Base-by-base conservation (phyloP, 2,113 vertebrate species). In the Otolemur garnettii region DNA sequence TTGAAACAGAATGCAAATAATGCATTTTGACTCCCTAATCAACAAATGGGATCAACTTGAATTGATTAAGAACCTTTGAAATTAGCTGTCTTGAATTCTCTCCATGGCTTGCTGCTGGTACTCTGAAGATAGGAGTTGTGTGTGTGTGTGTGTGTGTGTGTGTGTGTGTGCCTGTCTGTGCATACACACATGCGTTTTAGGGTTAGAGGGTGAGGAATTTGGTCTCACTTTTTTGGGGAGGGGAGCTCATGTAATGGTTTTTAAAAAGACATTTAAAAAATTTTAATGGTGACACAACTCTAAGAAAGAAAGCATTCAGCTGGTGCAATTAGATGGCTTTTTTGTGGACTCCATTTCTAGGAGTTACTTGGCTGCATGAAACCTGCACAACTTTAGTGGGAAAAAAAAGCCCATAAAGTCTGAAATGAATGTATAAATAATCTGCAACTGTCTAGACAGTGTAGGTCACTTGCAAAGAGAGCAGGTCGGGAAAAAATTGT, bases 391-490 rank as follows among this genome's bases (percentile, higher is more conserved):
- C 97, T 98, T 98, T 96, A 98, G 96, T 98, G 97, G 75, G 96
- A 95, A 91, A 97, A 97, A 96, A 92, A 84, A 88, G 66, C 0
- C 87, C 96, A 98, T 97, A 98, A 98, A 98, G 99, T 99, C 99
- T 98, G 98, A 99, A 98, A 99, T 98, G 99, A 99, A 99, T 99
- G 99, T 98, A 99, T 99, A 99, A 99, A 99, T 99, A 99, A 99
- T 99, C 99, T 98, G 99, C 99, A 99, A 98, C 99, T 99, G 99
- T 99, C 99, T 99, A 99, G 99, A 99, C 99, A 99, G 99, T 98
- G 99, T 98, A 99, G 99, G 99, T 99, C 99, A 99, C 99, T 99
- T 98, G 99, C 99, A 99, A 99, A 99, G 98, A 99, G 99, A 99
- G 98, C 97, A 97, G 99, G 99, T 99, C 99, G 99, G 98, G 99